A percentile compares a stretch with the other conserved stretches of the same genome.
These are phyloP conservation scores for Melangyna quadrimaculata DNA, from an alignment of 2,888 invertebrate species.

Conservation along the genomic window DNA sequence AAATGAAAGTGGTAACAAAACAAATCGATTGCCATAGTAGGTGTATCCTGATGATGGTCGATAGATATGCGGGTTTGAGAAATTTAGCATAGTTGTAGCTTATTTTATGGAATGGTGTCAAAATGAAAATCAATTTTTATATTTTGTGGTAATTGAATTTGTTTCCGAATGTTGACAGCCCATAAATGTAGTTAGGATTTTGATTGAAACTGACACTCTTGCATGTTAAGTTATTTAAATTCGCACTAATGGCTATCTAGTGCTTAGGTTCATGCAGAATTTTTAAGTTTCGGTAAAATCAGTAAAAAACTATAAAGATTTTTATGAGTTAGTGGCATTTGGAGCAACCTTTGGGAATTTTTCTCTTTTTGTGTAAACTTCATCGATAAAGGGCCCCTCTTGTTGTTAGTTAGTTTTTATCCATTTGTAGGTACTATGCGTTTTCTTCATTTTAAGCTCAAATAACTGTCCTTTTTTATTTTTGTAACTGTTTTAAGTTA, in stretches of 20 bases:
- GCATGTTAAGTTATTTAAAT: not conserved
- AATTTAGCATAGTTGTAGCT: slow-evolving; percentile 7
- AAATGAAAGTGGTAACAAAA: slow-evolving; percentile 2
- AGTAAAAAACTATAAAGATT: not conserved
- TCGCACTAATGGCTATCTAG: not conserved
- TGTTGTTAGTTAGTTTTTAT: not conserved
- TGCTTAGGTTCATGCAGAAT: not conserved
- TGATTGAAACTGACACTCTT: slow-evolving; percentile 26
- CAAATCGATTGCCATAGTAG: slow-evolving; percentile 30
- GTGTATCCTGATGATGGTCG: not conserved
- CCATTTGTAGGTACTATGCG: not conserved
- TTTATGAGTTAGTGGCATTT: not conserved
- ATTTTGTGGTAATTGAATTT: slow-evolving; percentile 51
- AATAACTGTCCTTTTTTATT: too few relatives aligned
- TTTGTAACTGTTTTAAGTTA: too few relatives aligned
- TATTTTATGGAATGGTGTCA: slow-evolving; percentile 6
- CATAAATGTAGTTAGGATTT: not conserved
- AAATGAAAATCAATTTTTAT: slow-evolving; percentile 40
- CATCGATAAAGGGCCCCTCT: too few relatives aligned
- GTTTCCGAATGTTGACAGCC: slow-evolving; percentile 49
- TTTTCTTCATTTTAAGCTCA: too few relatives aligned
- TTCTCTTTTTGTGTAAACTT: too few relatives aligned
- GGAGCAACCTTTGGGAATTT: too few relatives aligned
- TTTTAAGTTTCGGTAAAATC: not conserved
- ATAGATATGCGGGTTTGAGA: not conserved